Evolutionary conservation across 2,888 invertebrate genomes (phyloP).

Genomic region (Ectemnius cavifrons): DNA sequence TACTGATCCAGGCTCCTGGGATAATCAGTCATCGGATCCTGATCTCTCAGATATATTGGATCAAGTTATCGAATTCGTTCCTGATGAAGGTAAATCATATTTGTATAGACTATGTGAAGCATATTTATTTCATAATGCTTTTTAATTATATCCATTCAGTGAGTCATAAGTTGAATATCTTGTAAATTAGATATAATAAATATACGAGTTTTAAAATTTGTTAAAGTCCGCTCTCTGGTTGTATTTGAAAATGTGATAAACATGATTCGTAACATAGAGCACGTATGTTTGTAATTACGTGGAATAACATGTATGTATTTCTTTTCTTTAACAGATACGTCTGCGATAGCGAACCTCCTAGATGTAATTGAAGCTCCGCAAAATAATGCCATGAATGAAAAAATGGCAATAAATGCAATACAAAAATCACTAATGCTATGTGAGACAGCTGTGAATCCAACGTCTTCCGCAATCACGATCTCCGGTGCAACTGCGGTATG

Average conservation of each 20-base stretch:
- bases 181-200: too few relatives aligned
- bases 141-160: neutral
- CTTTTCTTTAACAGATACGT: conserved; percentile 64
- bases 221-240: too few relatives aligned
- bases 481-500: conserved; percentile 83
- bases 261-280: too few relatives aligned
- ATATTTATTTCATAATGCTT: conserved; percentile 54
- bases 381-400: conserved; percentile 82
- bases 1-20: conserved; percentile 75
- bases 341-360: conserved; percentile 77
- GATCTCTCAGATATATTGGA: conserved; percentile 91
- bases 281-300: too few relatives aligned
- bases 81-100: conserved; percentile 80
- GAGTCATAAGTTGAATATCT: neutral
- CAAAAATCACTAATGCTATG: conserved; percentile 94
- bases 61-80: conserved; percentile 89
- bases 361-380: conserved; percentile 77
- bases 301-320: too few relatives aligned
- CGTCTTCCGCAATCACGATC: conserved; percentile 80
- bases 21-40: conserved; percentile 82
- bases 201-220: too few relatives aligned
- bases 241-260: too few relatives aligned
- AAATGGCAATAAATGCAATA: conserved; percentile 91
- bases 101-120: too few relatives aligned
- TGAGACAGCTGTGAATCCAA: conserved; percentile 84